These are phyloP conservation scores for Rissa tridactyla DNA, from an alignment of 2,113 vertebrate species.

Conservation along the genomic window DNA sequence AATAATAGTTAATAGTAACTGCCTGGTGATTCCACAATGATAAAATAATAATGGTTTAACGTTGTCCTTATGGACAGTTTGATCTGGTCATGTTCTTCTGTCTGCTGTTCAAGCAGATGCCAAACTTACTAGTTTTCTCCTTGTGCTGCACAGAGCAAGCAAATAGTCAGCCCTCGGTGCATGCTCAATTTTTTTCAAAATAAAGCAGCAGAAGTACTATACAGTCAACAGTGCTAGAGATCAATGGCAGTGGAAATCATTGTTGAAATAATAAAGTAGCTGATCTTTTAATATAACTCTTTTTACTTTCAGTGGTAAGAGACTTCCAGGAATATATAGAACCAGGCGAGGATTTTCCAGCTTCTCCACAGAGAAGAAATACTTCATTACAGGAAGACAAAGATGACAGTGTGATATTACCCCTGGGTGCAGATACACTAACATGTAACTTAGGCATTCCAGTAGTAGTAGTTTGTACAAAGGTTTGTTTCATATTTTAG, in stretches of 20 bases:
- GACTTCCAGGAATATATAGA: slow-evolving; percentile 97
- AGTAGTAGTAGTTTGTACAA: slow-evolving; percentile 95
- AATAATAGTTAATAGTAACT: background rate
- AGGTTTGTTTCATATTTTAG: slow-evolving; percentile 80
- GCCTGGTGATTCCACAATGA: background rate
- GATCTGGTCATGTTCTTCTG: background rate
- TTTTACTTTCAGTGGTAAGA: slow-evolving; percentile 86
- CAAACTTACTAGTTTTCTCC: background rate
- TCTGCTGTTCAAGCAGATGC: background rate
- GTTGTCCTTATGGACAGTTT: background rate
- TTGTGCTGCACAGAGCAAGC: background rate
- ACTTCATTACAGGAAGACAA: slow-evolving; percentile 81
- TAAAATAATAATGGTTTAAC: background rate
- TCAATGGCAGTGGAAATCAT: slow-evolving; percentile 23
- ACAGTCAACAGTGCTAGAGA: background rate
- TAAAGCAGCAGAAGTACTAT: background rate
- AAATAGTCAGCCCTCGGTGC: background rate
- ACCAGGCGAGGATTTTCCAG: slow-evolving; percentile 91
- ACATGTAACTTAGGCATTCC: slow-evolving; percentile 97
- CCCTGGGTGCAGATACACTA: slow-evolving; percentile 93
- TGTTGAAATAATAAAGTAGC: slow-evolving; percentile 49
- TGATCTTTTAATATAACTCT: slow-evolving; percentile 50
- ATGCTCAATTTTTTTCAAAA: background rate
- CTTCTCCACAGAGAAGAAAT: slow-evolving; percentile 90
- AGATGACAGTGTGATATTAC: slow-evolving; percentile 91